Evolutionary conservation across 2,888 invertebrate genomes (phyloP).

Genomic region (Linnaemya tessellans): DNA sequence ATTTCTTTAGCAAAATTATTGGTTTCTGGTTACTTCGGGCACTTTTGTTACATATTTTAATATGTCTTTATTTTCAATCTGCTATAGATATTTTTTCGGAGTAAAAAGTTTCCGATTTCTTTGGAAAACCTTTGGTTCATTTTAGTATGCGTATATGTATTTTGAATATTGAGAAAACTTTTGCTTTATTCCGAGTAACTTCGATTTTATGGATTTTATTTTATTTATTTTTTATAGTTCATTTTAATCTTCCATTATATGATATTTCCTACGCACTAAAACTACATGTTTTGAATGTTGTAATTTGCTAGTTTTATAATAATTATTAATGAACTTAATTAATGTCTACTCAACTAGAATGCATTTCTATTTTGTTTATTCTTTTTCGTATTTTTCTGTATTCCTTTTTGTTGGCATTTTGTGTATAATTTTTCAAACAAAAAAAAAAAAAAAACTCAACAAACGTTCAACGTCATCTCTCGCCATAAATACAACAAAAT

Average conservation of each 20-base stretch:
- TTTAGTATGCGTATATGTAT: too few species aligned
- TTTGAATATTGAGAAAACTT: too few species aligned
- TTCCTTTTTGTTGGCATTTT: slow-evolving; percentile 52
- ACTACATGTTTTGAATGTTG: slow-evolving; percentile 29
- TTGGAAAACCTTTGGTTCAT: too few species aligned
- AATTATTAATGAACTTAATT: slow-evolving; percentile 22
- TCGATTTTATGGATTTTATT: too few species aligned
- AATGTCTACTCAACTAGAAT: slow-evolving; percentile 59
- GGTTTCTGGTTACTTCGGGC: too few species aligned
- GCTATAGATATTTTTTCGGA: too few species aligned
- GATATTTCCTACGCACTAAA: neutral
- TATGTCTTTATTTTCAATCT: too few species aligned
- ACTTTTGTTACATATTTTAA: too few species aligned
- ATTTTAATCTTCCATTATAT: slow-evolving; percentile 17
- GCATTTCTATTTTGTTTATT: slow-evolving; percentile 60
- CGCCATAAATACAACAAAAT: slow-evolving; percentile 27
- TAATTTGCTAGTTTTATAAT: slow-evolving; percentile 37
- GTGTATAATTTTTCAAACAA: slow-evolving; percentile 37
- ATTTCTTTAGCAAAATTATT: too few species aligned
- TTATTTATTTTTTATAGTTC: too few species aligned
- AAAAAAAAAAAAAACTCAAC: slow-evolving; percentile 43
- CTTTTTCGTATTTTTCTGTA: slow-evolving; percentile 51
- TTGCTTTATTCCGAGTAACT: too few species aligned
- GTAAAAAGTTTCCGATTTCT: too few species aligned
- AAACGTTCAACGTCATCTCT: slow-evolving; percentile 61